Percentiles rank a stretch among this genome's conserved stretches.
Evolutionary conservation across 2,888 invertebrate genomes (phyloP).

Genomic region (Oeneis ivallda): DNA sequence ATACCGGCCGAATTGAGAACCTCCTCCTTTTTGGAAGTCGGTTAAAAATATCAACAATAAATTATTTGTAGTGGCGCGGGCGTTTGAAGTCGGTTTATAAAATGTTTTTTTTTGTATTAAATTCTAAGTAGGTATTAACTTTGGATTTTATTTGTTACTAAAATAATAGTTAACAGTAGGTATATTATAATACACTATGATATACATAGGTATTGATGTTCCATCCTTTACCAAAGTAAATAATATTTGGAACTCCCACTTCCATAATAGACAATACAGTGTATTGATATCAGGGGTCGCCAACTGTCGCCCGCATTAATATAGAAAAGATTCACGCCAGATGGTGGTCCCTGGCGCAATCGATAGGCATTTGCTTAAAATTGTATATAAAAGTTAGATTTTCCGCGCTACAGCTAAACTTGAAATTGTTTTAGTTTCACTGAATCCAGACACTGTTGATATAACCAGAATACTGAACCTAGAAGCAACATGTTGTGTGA

Average conservation of each 20-base stretch:
- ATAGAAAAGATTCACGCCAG: slow-evolving; percentile 59
- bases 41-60: too few species aligned
- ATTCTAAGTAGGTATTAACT: too few species aligned
- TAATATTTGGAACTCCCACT: slow-evolving; percentile 9
- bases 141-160: too few species aligned
- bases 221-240: slow-evolving; percentile 5
- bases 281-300: slow-evolving; percentile 29
- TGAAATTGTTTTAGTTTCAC: slow-evolving; percentile 26
- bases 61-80: too few species aligned
- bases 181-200: too few species aligned
- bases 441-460: not conserved
- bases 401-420: slow-evolving; percentile 18
- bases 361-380: slow-evolving; percentile 35
- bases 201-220: too few species aligned
- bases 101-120: too few species aligned
- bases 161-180: too few species aligned
- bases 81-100: too few species aligned
- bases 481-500: not conserved
- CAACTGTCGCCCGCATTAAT: slow-evolving; percentile 54
- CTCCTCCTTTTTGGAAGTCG: too few species aligned
- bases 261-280: slow-evolving; percentile 32
- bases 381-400: slow-evolving; percentile 30
- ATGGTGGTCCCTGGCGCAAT: slow-evolving; percentile 37
- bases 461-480: not conserved
- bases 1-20: too few species aligned